Percentiles rank a stretch among this genome's conserved stretches.
These are phyloP conservation scores for Acropora tenuis DNA, from an alignment of 64 coral and sea anemone species.

Conservation along the genomic window DNA sequence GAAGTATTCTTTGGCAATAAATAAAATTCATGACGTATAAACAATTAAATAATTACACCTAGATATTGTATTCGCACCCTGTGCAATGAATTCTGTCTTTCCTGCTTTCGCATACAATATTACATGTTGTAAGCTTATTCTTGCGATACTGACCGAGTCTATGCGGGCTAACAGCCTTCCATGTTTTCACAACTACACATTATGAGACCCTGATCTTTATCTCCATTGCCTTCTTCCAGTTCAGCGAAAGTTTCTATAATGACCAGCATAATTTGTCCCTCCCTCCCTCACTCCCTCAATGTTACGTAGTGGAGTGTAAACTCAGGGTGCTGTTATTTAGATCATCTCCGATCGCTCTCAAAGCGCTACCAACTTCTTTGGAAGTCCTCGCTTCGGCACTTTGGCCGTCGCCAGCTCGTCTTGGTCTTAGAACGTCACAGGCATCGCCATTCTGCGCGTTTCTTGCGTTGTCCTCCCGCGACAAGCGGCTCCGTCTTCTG, in stretches of 20 bases:
- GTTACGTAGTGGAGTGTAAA: conserved; percentile 3
- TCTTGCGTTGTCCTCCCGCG: background rate
- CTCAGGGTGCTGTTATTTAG: conserved; percentile 85
- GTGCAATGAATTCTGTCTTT: background rate
- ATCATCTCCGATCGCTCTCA: conserved; percentile 82
- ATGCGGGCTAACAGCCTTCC: too few relatives aligned
- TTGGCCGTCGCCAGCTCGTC: too few relatives aligned
- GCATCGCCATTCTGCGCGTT: background rate
- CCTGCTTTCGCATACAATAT: background rate
- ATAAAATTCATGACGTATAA: background rate
- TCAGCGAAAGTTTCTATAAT: too few relatives aligned
- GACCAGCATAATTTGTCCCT: too few relatives aligned
- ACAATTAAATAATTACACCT: background rate
- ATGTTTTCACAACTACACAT: background rate
- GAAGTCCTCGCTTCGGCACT: conserved; percentile 25
- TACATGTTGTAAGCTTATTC: background rate
- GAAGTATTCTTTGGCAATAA: background rate
- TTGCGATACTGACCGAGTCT: background rate
- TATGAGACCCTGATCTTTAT: background rate
- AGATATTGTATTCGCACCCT: too few relatives aligned
- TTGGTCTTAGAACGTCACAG: background rate
- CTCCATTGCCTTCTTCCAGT: too few relatives aligned
- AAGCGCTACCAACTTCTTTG: conserved; percentile 53
- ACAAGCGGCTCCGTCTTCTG: conserved; percentile 25
- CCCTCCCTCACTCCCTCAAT: background rate